Evolutionary conservation across 2,797 vertebrate species (phyloP), one percentile per base, ranked within the genome.

Genomic region (Spondyliosoma cantharus): DNA sequence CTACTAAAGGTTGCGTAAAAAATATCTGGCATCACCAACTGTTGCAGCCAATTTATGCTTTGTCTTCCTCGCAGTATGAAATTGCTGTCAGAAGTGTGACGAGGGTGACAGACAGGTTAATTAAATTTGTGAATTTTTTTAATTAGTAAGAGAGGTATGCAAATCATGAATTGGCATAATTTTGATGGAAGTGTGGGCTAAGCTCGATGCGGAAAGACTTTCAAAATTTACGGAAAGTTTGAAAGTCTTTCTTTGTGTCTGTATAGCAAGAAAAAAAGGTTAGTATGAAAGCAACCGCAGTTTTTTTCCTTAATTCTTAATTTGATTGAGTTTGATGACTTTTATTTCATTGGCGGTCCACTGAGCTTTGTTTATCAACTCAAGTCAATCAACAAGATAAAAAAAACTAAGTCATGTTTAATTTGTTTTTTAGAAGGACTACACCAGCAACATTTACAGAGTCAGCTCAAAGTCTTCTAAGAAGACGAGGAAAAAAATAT

Each of bases 101-200:
- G 60, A 42, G 54, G 84, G 84, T 66, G 89, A 86, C 71, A 93
- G 91, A 91, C 90, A 88, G 81, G 71, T 79, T 89, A 71, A 91
- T 91, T 90, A 83, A 72, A 81, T 76, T 67, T 88, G 82, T 71
- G 64, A 46, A 72, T 71, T 74, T 77, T 83, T 84, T 86, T 88
- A 90, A 92, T 92, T 86, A 83, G 87, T 12, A 45, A 71, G 32
- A 48, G 59, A 81, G 37, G 76, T 75, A 72, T 68, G 89, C 61
- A 80, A 57, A 87, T 87, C 72, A 73, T 89, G 73, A 90, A 85
- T 66, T 87, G 68, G 73, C 82, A 80, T 78, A 65, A 81, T 50
- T 74, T 71, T 54, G 16, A 74, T 32, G 27, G 65, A 24, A 76
- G 52, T 64, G 73, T 32, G 22, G 63, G 74, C 24, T 25, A 2